These are phyloP conservation scores for Drosophila paulistorum DNA, from an alignment of 1,140 invertebrate species.

Conservation along the genomic window DNA sequence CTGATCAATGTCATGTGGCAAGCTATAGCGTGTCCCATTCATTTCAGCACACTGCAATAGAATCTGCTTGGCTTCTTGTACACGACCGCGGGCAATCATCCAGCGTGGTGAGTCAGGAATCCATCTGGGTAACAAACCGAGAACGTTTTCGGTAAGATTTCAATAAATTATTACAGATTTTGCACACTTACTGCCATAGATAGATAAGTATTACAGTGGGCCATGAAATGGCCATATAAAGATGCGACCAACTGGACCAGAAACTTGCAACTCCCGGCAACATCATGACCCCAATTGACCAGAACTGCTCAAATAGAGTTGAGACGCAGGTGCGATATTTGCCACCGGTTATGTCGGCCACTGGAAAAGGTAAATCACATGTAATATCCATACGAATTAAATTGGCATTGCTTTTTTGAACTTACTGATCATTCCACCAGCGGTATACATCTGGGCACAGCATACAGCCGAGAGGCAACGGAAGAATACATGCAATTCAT, in stretches of 20 bases:
- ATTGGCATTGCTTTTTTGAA: neutral
- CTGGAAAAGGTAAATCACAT: conserved; percentile 39
- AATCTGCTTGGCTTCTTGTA: conserved; percentile 89
- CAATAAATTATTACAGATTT: neutral
- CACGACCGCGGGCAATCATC: conserved; percentile 89
- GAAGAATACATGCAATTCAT: conserved; percentile 83
- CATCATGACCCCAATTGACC: conserved; percentile 83
- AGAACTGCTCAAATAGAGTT: conserved; percentile 83
- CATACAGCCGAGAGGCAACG: conserved; percentile 82
- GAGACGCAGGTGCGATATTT: conserved; percentile 80
- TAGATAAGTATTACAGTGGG: conserved; percentile 82
- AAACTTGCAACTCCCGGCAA: conserved; percentile 82
- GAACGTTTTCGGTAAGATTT: neutral
- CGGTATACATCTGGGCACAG: conserved; percentile 83
- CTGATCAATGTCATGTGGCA: conserved; percentile 80
- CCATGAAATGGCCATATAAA: conserved; percentile 83
- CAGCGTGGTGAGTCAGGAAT: conserved; percentile 93
- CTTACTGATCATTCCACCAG: conserved; percentile 83
- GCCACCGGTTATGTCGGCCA: conserved; percentile 82
- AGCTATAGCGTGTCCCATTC: conserved; percentile 82
- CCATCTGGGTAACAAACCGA: conserved; percentile 51
- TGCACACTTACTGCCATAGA: conserved; percentile 75
- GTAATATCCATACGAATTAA: neutral
- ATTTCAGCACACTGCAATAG: conserved; percentile 88
- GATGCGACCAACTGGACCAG: conserved; percentile 82